These are phyloP conservation scores for Oxyscelio sp. DNA, from an alignment of 2,888 invertebrate species.

Conservation along the genomic window DNA sequence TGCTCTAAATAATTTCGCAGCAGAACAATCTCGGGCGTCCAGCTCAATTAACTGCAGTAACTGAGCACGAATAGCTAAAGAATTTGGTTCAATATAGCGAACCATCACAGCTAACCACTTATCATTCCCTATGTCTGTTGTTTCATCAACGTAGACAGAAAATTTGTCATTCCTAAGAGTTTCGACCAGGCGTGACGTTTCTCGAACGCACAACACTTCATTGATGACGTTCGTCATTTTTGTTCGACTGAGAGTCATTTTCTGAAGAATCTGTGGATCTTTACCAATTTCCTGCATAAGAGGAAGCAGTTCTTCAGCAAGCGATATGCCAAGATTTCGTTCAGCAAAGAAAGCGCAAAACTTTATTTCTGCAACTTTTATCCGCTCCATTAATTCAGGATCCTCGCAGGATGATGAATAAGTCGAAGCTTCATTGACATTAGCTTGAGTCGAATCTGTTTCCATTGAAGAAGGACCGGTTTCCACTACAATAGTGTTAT, in stretches of 20 bases:
- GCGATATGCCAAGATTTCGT: background rate
- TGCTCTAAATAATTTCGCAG: background rate
- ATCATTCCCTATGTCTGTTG: background rate
- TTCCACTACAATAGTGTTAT: background rate
- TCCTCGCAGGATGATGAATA: background rate
- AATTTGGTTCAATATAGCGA: background rate
- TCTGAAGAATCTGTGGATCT: constrained; percentile 10
- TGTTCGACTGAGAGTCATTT: background rate
- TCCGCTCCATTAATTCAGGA: background rate
- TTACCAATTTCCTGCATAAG: constrained; percentile 20
- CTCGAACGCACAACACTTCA: constrained; percentile 21
- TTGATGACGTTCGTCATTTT: constrained; percentile 19
- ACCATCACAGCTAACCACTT: background rate
- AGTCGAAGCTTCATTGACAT: too few relatives aligned
- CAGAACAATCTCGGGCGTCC: background rate
- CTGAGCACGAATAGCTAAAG: background rate
- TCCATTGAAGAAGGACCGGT: background rate
- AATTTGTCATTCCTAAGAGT: background rate
- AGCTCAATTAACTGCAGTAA: background rate
- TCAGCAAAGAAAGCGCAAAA: constrained; percentile 29
- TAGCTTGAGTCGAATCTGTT: background rate
- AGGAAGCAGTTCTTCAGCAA: constrained; percentile 1
- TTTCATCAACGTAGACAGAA: constrained; percentile 22
- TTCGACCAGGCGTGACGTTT: background rate
- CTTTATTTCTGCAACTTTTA: background rate